phyloP scores from a whole-genome alignment of 2,888 invertebrate species.

The Trachelus troglodyta region DNA sequence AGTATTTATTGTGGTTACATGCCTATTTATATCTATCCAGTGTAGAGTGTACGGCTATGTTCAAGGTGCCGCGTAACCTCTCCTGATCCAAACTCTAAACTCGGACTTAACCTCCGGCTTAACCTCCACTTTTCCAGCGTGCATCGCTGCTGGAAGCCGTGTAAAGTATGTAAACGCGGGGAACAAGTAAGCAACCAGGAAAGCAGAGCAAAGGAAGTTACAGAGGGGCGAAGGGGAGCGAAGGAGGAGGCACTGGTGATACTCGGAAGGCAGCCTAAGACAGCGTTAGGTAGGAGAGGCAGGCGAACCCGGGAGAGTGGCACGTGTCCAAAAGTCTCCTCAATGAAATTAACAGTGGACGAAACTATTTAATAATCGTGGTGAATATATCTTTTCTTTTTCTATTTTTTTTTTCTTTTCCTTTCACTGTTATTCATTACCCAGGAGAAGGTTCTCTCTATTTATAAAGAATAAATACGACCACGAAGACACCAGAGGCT shows the following conservation, averaged over 20 bases:
- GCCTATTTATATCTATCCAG: neutral
- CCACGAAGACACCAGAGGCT: neutral
- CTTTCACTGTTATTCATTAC: no score
- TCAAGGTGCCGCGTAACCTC: neutral
- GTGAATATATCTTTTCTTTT: neutral
- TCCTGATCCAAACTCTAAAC: neutral
- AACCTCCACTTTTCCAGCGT: neutral
- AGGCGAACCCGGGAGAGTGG: neutral
- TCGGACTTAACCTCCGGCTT: neutral
- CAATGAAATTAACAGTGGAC: neutral
- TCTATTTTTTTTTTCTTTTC: no score
- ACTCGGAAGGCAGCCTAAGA: neutral
- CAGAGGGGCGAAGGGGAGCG: neutral
- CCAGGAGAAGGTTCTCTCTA: no score
- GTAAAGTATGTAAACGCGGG: neutral
- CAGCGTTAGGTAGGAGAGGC: neutral
- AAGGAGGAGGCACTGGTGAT: neutral
- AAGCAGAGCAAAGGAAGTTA: neutral
- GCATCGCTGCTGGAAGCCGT: neutral
- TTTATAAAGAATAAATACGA: neutral
- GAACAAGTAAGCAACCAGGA: neutral
- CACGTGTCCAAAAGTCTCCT: neutral
- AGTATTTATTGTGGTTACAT: neutral
- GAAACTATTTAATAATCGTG: neutral
- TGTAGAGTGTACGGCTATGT: neutral